Evolutionary conservation across 1,140 invertebrate genomes (phyloP), one percentile per base, ranked within the genome.

Genomic region (Mamestra configurata): DNA sequence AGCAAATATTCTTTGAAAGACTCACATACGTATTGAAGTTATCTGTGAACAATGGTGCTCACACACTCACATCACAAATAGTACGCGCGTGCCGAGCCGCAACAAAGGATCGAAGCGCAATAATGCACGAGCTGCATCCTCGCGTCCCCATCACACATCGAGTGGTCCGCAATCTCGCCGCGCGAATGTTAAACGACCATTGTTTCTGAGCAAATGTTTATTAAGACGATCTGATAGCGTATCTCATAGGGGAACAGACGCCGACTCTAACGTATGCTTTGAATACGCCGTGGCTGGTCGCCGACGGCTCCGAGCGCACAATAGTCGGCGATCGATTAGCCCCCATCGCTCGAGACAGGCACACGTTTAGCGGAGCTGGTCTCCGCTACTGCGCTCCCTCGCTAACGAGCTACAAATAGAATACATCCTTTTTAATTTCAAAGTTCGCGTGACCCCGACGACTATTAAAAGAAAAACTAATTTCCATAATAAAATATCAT

Each of bases 211-310:
- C 86, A 84, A 91, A 93, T 94, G 93, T 94, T 93, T 93, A 94
- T 93, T 94, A 94, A 94, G 93, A 93, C 87, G 90, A 94, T 94
- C 93, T 89, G 93, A 94, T 94, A 94, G 57, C 85, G 84, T 91
- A 92, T 93, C 91, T 87, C 88, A 83, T 91, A 89, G 88, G 90
- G 90, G 86, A 88, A 85, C 86, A 88, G 90, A 84, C 87, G 86
- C 78, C 87, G 84, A 88, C 86, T 88, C 88, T 89, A 91, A 89
- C 91, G 91, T 94, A 82, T 92, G 92, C 88, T 86, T 85, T 91
- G 87, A 94, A 94, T 93, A 86, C 86, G 78, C 81, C 2, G 27
- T 31, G 2, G 70, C 79, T 72, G 72, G 55, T n/a, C 77, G 79
- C 81, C 80, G 82, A 66, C 80, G 72, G 31, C 55, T 64, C 22